Evolutionary conservation across 1,140 invertebrate genomes (phyloP).

Genomic region (Arctopsyche grandis): DNA sequence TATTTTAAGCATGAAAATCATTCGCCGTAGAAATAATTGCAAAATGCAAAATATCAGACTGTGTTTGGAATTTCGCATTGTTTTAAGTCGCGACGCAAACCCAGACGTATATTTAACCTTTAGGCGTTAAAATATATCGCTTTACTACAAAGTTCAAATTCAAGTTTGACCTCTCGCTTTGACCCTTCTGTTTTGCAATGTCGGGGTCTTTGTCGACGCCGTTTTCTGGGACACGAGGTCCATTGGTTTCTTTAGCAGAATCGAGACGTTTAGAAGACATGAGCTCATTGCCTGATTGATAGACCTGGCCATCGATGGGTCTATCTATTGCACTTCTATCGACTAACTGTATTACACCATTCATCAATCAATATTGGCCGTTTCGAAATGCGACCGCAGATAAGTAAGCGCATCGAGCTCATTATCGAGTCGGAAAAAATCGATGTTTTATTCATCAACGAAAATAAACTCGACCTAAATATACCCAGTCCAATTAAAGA

Average conservation of each 20-base stretch:
- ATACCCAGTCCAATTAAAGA: too few species aligned
- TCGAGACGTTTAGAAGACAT: conserved; percentile 6
- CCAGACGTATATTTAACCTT: too few species aligned
- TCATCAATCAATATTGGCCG: conserved; percentile 29
- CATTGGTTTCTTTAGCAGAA: background rate
- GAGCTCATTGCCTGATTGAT: conserved; percentile 16
- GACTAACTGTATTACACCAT: conserved; percentile 31
- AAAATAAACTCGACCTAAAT: too few species aligned
- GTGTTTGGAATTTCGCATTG: too few species aligned
- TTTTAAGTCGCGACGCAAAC: too few species aligned
- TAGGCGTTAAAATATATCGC: too few species aligned
- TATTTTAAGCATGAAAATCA: too few species aligned
- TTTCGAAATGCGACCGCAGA: conserved; percentile 11
- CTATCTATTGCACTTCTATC: background rate
- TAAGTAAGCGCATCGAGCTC: background rate
- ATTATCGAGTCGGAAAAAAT: conserved; percentile 8
- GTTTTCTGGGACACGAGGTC: background rate
- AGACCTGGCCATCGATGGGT: background rate
- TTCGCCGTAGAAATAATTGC: too few species aligned
- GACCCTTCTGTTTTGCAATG: too few species aligned
- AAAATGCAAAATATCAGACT: too few species aligned
- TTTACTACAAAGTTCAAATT: background rate
- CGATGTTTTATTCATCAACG: background rate
- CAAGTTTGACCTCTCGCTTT: conserved; percentile 10
- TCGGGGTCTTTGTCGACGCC: background rate